These are phyloP conservation scores for Willowsia nigromaculata DNA, from an alignment of 2,888 invertebrate genomes.

Conservation along the genomic window DNA sequence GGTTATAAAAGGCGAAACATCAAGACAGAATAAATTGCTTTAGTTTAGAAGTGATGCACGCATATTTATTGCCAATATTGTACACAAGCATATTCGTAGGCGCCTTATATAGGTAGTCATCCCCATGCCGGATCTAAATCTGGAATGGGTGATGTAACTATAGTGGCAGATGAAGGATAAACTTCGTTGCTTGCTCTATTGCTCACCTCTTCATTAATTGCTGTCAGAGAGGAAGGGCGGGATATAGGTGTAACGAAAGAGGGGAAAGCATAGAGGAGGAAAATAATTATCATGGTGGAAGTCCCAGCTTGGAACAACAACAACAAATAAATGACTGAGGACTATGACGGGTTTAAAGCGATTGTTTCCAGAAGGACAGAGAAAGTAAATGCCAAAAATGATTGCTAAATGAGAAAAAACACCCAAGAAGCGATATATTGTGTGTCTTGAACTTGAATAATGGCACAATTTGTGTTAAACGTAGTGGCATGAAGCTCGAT, in stretches of 20 bases:
- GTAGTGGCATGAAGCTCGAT: no score
- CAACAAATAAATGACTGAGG: neutral
- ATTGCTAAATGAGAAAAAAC: neutral
- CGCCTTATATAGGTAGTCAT: neutral
- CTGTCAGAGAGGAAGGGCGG: neutral
- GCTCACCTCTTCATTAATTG: slow-evolving; percentile 37
- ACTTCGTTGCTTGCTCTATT: neutral
- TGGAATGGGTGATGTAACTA: neutral
- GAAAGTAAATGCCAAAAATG: neutral
- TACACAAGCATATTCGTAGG: neutral
- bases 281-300: neutral
- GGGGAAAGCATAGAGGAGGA: neutral
- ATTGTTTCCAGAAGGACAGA: neutral
- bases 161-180: slow-evolving; percentile 10
- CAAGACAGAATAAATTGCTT: slow-evolving; percentile 14
- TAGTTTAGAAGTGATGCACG: neutral
- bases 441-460: neutral
- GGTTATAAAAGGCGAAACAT: slow-evolving; percentile 31
- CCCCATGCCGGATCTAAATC: neutral
- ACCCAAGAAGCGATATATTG: neutral
- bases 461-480: neutral
- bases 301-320: neutral
- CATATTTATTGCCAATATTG: neutral
- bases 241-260: no score
- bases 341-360: neutral